A percentile compares a stretch with the other conserved stretches of the same genome.
Conservation (phyloP, 1,140 invertebrate species). For the Drosophila arizonae region DNA sequence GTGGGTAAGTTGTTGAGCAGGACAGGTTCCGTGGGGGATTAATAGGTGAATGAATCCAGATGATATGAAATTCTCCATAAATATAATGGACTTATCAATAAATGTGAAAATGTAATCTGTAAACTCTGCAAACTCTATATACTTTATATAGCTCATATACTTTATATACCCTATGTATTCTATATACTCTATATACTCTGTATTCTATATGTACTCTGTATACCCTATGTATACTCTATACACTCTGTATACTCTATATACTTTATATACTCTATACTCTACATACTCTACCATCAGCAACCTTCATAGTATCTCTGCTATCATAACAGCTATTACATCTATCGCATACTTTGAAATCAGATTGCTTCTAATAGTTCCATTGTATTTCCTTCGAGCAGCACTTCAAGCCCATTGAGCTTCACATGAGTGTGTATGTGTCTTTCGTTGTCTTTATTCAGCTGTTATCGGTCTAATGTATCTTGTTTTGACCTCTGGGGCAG, state of each 20-base stretch:
- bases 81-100: neutral
- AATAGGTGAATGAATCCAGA: neutral
- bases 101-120: too few relatives aligned
- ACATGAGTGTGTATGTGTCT: neutral
- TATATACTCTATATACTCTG: too few relatives aligned
- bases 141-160: too few relatives aligned
- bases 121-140: neutral
- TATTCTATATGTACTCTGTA: too few relatives aligned
- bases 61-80: too few relatives aligned
- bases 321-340: neutral
- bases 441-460: neutral
- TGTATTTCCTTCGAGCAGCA: neutral
- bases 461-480: constrained; percentile 9
- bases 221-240: too few relatives aligned
- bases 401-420: neutral
- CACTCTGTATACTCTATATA: too few relatives aligned
- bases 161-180: too few relatives aligned
- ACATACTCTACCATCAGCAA: neutral
- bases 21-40: too few relatives aligned
- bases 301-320: neutral
- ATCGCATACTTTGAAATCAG: neutral
- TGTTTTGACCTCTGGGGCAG: constrained; percentile 23
- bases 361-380: neutral
- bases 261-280: too few relatives aligned
- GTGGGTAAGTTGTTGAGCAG: neutral